Base-by-base conservation (phyloP, 1,140 invertebrate species). In the Sitobion miscanthi region DNA sequence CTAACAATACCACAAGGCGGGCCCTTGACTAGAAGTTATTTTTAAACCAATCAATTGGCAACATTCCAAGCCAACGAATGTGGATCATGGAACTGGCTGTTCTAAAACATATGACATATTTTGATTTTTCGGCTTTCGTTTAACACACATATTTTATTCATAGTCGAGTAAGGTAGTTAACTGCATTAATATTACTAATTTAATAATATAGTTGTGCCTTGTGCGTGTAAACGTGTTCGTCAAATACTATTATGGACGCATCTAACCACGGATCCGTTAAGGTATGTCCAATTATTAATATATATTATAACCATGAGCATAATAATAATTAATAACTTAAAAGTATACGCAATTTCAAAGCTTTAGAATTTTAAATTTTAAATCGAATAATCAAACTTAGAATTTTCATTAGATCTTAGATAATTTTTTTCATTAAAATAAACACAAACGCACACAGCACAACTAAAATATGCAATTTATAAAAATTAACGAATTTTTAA, bases 1-100 rank as follows among this genome's bases (percentile, higher is more conserved):
- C 86, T 35, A 49, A 49, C 86, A 87, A 49, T 87, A 87, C 30
- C 47, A 49, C 86, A 49, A 49, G 87, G 30, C 21, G 47, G 87
- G 11, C 47, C 47, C 47, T 89, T 57, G 88, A 57, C 21, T 57
- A 5, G 52, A 49, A 89, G 49, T 89, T 89, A 89, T 89, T 54
- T 57, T 57, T 89, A 89, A 89, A 20, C 47, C n/a, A 87, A 87
- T 38, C 35, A 20, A 38, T 30, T 89, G 87, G 87, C 87, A 54
- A 38, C 21, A 14, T 6, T 89, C 87, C 87, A 89, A 38, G 7
- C 47, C n/a, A 25, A 23, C 49, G 25, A 52, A 38, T 54, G 87
- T 54, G 49, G 87, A 89, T 38, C 87, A 89, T 52, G 49, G 49
- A 52, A 52, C 87, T 25, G 49, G 8, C 42, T 35, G 49, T 38